phyloP scores from a whole-genome alignment of 2,113 vertebrate genomes.

The Vulpes vulpes region DNA sequence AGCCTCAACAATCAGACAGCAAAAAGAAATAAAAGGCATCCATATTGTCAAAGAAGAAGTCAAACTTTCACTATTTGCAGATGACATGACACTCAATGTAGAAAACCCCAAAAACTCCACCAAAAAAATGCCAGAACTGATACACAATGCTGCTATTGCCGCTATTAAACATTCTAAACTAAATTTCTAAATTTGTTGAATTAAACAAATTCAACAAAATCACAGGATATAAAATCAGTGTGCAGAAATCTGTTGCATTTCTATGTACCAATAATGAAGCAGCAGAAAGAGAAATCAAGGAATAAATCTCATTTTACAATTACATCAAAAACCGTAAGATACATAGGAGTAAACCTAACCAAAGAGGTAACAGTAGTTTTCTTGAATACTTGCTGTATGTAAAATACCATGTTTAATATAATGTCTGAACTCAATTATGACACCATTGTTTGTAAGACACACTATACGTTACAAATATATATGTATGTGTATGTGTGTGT shows the following conservation, averaged over 20 bases:
- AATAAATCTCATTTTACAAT: neutral
- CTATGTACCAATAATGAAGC: neutral
- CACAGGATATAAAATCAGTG: neutral
- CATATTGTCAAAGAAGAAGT: neutral
- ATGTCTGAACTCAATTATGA: neutral
- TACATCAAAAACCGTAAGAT: neutral
- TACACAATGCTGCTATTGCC: neutral
- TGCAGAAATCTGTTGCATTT: neutral
- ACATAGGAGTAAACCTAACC: neutral
- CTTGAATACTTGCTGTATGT: neutral
- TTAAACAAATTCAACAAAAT: neutral
- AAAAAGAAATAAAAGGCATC: neutral
- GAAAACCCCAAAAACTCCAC: neutral
- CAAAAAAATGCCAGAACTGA: neutral
- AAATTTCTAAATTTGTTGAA: too few species aligned
- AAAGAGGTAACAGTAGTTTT: neutral
- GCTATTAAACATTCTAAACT: too few species aligned
- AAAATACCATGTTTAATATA: neutral
- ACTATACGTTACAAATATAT: neutral
- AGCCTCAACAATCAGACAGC: neutral
- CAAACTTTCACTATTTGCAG: neutral
- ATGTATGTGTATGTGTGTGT: neutral
- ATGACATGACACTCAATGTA: neutral
- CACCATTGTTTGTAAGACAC: neutral
- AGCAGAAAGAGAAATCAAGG: neutral